Evolutionary conservation across 2,797 vertebrate genomes (phyloP).

Genomic region (Phrynocephalus vlangalii): DNA sequence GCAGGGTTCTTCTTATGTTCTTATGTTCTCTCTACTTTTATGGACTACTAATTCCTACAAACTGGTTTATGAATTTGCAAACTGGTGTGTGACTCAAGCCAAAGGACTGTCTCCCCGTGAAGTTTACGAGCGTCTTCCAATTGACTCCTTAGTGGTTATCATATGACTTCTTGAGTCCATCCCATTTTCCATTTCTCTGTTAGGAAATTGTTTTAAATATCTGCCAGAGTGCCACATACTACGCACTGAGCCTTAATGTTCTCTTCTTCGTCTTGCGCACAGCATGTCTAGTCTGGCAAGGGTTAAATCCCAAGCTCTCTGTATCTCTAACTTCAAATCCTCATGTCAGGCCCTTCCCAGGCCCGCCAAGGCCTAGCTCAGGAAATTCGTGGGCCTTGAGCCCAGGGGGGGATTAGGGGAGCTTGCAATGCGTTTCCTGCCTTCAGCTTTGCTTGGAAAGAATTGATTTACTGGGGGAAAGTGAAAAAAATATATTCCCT

Average conservation of each 20-base stretch:
- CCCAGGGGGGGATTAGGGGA: conserved; percentile 21
- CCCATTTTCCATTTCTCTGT: neutral
- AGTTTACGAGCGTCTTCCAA: neutral
- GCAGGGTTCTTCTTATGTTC: too few relatives aligned
- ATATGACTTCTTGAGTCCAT: neutral
- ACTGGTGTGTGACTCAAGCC: neutral
- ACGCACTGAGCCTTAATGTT: too few relatives aligned
- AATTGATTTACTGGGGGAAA: conserved; percentile 41
- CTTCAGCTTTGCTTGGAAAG: conserved; percentile 22
- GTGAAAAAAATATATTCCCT: conserved; percentile 14
- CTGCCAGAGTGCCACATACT: neutral
- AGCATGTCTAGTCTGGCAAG: conserved; percentile 2
- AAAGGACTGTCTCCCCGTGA: neutral
- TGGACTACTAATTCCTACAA: neutral
- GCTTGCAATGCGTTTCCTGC: conserved; percentile 42
- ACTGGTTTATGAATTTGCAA: neutral
- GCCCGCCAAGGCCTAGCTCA: neutral
- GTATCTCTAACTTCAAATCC: conserved; percentile 10
- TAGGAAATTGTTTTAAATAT: neutral
- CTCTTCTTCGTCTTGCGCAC: neutral
- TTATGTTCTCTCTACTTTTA: neutral
- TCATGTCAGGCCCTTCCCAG: neutral
- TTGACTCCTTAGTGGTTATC: neutral
- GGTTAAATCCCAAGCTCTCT: conserved; percentile 2
- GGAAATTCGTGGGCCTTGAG: conserved; percentile 33